Conservation (phyloP, 1,140 invertebrate species). For the Adoxophyes honmai region DNA sequence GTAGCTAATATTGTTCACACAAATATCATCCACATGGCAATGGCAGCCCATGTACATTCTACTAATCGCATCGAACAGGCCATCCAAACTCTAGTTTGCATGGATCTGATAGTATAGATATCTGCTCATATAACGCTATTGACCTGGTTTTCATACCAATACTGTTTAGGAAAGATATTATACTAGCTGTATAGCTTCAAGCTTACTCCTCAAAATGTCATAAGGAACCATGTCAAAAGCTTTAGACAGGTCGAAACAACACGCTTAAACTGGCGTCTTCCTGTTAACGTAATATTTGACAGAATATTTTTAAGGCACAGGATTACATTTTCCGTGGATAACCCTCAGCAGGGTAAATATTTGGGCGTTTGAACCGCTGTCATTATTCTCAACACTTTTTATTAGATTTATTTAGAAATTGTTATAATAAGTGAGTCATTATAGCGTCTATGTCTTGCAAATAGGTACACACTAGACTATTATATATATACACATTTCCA, state of each 20-base stretch:
- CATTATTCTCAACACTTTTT: too few species aligned
- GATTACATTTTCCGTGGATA: background rate
- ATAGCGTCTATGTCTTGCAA: too few species aligned
- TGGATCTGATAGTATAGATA: background rate
- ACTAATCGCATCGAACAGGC: background rate
- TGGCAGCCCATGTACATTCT: background rate
- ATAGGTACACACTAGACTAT: too few species aligned
- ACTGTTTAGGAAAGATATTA: background rate
- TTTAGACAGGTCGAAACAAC: too few species aligned
- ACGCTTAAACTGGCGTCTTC: background rate
- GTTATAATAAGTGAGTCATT: too few species aligned
- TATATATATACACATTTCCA: too few species aligned
- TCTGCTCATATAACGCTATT: too few species aligned
- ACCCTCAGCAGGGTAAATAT: background rate
- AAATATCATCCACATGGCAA: too few species aligned
- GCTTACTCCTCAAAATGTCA: background rate
- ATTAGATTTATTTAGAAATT: too few species aligned
- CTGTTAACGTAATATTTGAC: background rate
- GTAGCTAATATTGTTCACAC: too few species aligned
- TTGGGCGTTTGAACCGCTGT: too few species aligned
- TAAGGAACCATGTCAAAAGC: background rate
- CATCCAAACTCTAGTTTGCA: background rate
- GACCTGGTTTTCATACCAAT: background rate
- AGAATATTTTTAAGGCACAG: background rate
- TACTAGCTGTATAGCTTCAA: too few species aligned